Evolutionary conservation across 2,888 invertebrate species (phyloP).

Genomic region (Caradrina kadenii): DNA sequence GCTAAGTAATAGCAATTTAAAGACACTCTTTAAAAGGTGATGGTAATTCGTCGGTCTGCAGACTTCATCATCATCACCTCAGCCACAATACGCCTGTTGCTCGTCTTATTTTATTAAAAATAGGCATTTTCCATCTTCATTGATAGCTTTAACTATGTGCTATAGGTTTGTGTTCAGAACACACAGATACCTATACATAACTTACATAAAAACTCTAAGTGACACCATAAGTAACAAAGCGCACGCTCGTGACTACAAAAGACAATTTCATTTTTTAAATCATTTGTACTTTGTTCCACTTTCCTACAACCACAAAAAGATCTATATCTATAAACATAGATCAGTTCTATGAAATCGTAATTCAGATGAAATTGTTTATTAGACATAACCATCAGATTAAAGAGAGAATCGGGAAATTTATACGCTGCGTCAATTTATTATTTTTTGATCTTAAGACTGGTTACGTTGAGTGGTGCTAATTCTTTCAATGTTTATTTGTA

Average conservation of each 20-base stretch:
- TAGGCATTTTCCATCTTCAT: not conserved
- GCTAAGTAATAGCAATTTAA: too few species aligned
- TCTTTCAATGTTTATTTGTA: not conserved
- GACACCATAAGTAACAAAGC: conserved; percentile 50
- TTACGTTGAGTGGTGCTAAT: not conserved
- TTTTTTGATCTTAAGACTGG: not conserved
- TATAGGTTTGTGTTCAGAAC: not conserved
- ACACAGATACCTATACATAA: conserved; percentile 6
- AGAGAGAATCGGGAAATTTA: not conserved
- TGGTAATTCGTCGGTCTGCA: not conserved
- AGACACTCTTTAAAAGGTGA: too few species aligned
- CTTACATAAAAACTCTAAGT: conserved; percentile 41
- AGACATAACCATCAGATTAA: conserved; percentile 20
- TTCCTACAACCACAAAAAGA: conserved; percentile 54
- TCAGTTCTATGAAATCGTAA: conserved; percentile 39
- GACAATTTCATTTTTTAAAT: conserved; percentile 52
- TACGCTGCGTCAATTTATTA: not conserved
- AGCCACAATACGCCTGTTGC: not conserved
- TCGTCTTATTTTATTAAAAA: not conserved
- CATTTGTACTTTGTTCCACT: conserved; percentile 56
- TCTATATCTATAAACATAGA: conserved; percentile 51
- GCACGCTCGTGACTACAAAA: conserved; percentile 47
- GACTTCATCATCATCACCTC: not conserved
- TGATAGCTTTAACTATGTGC: not conserved
- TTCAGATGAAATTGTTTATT: conserved; percentile 31